A percentile compares a stretch with the other conserved stretches of the same genome.
Evolutionary conservation across 2,113 vertebrate species (phyloP).

Genomic region (Rana temporaria): DNA sequence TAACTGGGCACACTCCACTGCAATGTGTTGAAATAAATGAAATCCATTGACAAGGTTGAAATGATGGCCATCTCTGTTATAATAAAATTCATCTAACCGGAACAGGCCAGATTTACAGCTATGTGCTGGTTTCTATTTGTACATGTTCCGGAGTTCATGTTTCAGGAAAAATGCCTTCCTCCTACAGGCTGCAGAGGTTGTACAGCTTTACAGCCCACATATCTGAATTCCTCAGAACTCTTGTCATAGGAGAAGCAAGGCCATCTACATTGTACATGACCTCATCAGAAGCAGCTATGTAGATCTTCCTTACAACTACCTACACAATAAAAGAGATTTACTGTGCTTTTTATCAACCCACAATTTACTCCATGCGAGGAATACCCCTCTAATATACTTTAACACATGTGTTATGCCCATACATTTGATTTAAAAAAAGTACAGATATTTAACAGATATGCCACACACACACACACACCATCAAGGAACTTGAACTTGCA

Average conservation of each 20-base stretch:
- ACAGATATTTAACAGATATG: no score
- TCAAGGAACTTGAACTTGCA: no score
- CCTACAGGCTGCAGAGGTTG: constrained; percentile 37
- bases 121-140: constrained; percentile 39
- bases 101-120: neutral
- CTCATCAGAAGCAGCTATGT: constrained; percentile 28
- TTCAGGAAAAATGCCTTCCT: constrained; percentile 44
- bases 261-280: constrained; percentile 20
- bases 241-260: constrained; percentile 27
- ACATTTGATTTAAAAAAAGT: neutral
- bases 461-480: no score
- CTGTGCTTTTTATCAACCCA: constrained; percentile 29
- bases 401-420: no score
- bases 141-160: constrained; percentile 26
- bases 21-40: neutral
- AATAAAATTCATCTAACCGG: neutral
- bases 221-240: constrained; percentile 27
- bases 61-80: neutral
- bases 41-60: neutral
- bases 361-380: neutral
- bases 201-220: constrained; percentile 34
- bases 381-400: neutral
- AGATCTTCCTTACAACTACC: constrained; percentile 25
- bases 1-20: neutral
- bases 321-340: constrained; percentile 31